phyloP scores from a whole-genome alignment of 2,113 vertebrate genomes.

The Epinephelus fuscoguttatus region DNA sequence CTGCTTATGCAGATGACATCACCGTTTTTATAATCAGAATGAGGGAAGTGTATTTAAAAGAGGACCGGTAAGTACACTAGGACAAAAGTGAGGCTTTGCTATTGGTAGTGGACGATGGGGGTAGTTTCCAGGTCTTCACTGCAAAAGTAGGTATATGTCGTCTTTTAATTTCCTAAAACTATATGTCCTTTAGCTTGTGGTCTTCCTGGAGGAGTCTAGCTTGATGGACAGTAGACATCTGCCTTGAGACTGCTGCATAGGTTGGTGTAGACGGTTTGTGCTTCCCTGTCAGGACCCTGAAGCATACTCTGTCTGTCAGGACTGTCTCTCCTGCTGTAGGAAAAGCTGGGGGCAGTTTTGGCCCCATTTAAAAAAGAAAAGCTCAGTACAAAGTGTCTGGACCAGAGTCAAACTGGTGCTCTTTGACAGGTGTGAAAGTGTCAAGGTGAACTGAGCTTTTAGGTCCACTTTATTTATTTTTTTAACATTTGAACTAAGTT shows the following conservation, averaged over 20 bases:
- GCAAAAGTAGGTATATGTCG: neutral
- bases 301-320: neutral
- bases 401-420: neutral
- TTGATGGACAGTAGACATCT: slow-evolving; percentile 2
- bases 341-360: slow-evolving; percentile 10
- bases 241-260: slow-evolving; percentile 13
- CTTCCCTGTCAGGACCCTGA: slow-evolving; percentile 33
- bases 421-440: slow-evolving; percentile 25
- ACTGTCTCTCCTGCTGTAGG: slow-evolving; percentile 15
- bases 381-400: slow-evolving; percentile 15
- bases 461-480: neutral
- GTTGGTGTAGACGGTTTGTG: slow-evolving; percentile 11
- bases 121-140: neutral
- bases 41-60: neutral
- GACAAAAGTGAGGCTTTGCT: neutral
- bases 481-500: neutral
- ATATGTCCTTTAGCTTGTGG: slow-evolving; percentile 4
- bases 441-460: neutral
- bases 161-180: neutral
- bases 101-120: neutral
- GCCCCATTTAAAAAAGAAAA: neutral
- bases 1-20: slow-evolving; percentile 1
- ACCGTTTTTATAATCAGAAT: neutral
- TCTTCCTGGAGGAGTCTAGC: neutral
- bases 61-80: neutral